Evolutionary conservation across 2,888 invertebrate genomes (phyloP).

Genomic region (Morpho helenor): DNA sequence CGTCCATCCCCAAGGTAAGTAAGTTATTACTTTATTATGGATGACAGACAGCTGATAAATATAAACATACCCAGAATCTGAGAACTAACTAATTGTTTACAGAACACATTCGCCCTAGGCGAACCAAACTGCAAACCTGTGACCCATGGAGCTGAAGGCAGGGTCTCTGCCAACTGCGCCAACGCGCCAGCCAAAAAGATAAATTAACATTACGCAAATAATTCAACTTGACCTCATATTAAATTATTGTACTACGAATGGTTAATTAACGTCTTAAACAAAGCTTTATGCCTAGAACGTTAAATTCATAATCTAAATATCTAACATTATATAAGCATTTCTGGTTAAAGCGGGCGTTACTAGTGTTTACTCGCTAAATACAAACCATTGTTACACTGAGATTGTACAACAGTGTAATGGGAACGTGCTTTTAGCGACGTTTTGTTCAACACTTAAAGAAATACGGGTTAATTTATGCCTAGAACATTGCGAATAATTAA

Average conservation of each 20-base stretch:
- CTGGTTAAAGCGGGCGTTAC: slow-evolving; percentile 10
- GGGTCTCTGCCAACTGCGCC: too few species aligned
- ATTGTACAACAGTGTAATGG: slow-evolving; percentile 16
- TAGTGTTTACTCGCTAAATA: slow-evolving; percentile 17
- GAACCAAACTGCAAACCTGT: too few species aligned
- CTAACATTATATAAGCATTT: slow-evolving; percentile 5
- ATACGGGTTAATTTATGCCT: background rate
- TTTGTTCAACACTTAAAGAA: slow-evolving; percentile 1
- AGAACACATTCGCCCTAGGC: too few species aligned
- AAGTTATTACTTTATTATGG: too few species aligned
- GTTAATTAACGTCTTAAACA: slow-evolving; percentile 2
- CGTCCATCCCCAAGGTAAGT: too few species aligned
- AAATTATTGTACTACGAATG: background rate
- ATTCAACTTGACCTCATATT: background rate
- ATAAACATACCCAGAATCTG: background rate
- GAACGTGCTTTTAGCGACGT: slow-evolving; percentile 11
- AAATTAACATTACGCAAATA: too few species aligned
- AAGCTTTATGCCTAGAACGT: slow-evolving; percentile 4
- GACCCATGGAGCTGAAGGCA: too few species aligned
- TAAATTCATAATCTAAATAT: slow-evolving; percentile 6
- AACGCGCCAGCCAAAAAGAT: too few species aligned
- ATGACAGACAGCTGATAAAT: background rate
- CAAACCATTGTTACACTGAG: slow-evolving; percentile 14
- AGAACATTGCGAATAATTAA: too few species aligned
- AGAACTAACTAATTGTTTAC: too few species aligned